Evolutionary conservation across 1,140 invertebrate genomes (phyloP).

Genomic region (Epicauta chinensis): DNA sequence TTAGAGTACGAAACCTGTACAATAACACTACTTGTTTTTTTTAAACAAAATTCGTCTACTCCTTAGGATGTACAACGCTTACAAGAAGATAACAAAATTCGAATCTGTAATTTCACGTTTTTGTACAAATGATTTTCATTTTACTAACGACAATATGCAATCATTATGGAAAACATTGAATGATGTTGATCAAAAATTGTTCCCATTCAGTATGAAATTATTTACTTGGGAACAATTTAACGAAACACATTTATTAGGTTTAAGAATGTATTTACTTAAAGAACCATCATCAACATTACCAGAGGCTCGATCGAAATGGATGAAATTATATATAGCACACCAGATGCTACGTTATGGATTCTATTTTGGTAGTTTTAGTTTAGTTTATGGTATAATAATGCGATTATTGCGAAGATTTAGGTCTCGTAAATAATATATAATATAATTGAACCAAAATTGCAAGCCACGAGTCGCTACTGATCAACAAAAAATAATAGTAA

Average conservation of each 20-base stretch:
- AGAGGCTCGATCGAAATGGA: slow-evolving; percentile 52
- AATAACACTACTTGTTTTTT: too few relatives aligned
- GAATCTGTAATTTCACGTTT: slow-evolving; percentile 62
- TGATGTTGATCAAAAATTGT: slow-evolving; percentile 50
- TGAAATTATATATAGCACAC: slow-evolving; percentile 38
- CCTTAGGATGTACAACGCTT: slow-evolving; percentile 57
- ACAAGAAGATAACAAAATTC: slow-evolving; percentile 62
- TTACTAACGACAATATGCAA: slow-evolving; percentile 53
- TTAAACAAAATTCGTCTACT: too few relatives aligned
- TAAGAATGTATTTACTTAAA: slow-evolving; percentile 63
- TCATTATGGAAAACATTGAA: slow-evolving; percentile 47
- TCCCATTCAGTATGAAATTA: slow-evolving; percentile 52
- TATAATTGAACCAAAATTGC: too few relatives aligned
- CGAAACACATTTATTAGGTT: slow-evolving; percentile 55
- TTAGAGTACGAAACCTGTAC: too few relatives aligned
- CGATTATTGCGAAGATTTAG: not conserved
- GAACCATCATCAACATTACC: slow-evolving; percentile 62
- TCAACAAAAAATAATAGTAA: too few relatives aligned
- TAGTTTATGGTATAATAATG: not conserved
- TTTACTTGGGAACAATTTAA: slow-evolving; percentile 55
- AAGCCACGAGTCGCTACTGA: too few relatives aligned
- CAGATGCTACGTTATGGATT: slow-evolving; percentile 3
- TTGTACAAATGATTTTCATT: slow-evolving; percentile 58
- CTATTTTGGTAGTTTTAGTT: not conserved
- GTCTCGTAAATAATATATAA: too few relatives aligned